Base-by-base conservation (phyloP, 1,140 invertebrate genomes). In the Leptoteleia sp. region DNA sequence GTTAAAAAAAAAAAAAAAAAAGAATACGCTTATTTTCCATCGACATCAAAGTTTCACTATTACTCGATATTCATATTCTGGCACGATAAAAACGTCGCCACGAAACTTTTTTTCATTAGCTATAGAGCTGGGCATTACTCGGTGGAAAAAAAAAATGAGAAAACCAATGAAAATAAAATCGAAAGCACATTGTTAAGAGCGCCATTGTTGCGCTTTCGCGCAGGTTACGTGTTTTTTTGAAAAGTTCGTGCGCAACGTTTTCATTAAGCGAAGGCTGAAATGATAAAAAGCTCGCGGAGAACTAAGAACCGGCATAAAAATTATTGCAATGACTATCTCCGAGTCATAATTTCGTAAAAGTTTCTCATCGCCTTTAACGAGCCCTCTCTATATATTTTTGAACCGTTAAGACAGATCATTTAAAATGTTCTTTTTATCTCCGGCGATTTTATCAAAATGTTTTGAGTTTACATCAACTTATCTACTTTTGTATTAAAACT, bases 351-450 rank as follows among this genome's bases (percentile, higher is more conserved):
- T 64, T 57, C 38, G 31, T 11, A 13, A 50, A 65, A 75, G 12
- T 61, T 61, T 48, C 29, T 67, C 38, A 27, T 40, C 37, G 22
- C 15, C 33, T 37, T 65, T 67, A 75, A 67, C 52, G 52, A 75
- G 61, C 35, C 31, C 31, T 45, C 19, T 31, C 42, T 57, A 64
- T 57, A 50, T 38, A 61, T 29, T 33, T 12, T 48, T 13, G 38
- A 67, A 67, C 68, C 72, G 62, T 76, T 76, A 67, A 75, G 68
- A 61, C 62, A 62, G 62, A 76, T 67, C 62, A 35, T 61, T 52
- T 67, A 50, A 59, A 25, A 38, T 15, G 22, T 48, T 16, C 42
- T 55, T 29, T 54, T n/a, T n/a, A n/a, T 55, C 35, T 40, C 27
- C 37, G 37, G 54, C 29, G 61, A 67, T 47, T 42, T 75, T 75